Base-by-base conservation (phyloP, 2,113 vertebrate species). In the Bombycilla garrulus region DNA sequence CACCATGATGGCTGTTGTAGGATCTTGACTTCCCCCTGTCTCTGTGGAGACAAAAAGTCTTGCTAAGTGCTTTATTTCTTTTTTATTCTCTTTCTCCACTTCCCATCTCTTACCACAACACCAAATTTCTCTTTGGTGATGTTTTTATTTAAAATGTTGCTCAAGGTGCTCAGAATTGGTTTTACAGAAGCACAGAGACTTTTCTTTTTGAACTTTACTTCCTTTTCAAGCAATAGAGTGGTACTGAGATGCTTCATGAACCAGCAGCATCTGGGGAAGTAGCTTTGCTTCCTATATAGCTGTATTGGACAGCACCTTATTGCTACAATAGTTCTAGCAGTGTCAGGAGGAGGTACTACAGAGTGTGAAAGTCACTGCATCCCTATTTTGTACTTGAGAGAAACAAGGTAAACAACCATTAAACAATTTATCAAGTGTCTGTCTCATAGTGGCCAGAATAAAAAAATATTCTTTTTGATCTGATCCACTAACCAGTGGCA, bases 1-100 rank as follows among this genome's bases (percentile, higher is more conserved):
- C 54, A 91, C 29, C 88, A 90, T 91, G 79, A 54, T 65, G 44
- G 35, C 24, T 50, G 17, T 69, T 86, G 5, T 58, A 64, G 67
- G 51, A 61, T 20, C 44, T 93, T 91, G 91, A 91, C 71, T 72
- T 95, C 18, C 20, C 15, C 15, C n/a, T 78, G 44, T 48, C 36
- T 86, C 86, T 95, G 80, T 84, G 78, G 58, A 95, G 83, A 93
- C 56, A 93, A 84, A 95, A 84, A 69, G 5, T 42, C 36, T 73
- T 58, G 44, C 24, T 77, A 64, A 88, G 38, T 62, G 28, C 35
- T 88, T 93, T 81, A 67, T 91, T 93, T 69, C 18, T 67, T 35
- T 29, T 93, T 50, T 57, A 23, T 19, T 89, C n/a, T 77, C 25
- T 78, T 76, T 69, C 22, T 73, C 21, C 7, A 24, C 18, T 26